Percentiles rank a stretch among this genome's conserved stretches.
phyloP scores from a whole-genome alignment of 2,113 vertebrate genomes.

The Microcebus ravelobensis region DNA sequence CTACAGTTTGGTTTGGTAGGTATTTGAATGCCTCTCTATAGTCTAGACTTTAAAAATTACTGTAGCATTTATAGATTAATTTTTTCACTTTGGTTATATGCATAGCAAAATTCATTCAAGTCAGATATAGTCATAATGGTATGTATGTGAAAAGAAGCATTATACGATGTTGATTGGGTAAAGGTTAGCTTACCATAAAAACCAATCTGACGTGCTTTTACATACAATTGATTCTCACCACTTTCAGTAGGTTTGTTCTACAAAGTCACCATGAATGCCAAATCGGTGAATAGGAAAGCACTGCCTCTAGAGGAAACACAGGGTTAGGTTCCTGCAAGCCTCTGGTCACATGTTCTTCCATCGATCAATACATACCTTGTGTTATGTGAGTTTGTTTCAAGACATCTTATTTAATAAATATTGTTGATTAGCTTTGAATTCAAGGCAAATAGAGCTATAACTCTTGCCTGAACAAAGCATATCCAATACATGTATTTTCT shows the following conservation, averaged over 20 bases:
- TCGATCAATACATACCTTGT: neutral
- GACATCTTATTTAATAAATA: neutral
- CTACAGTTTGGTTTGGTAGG: neutral
- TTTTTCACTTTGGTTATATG: neutral
- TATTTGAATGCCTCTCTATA: neutral
- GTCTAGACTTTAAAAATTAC: neutral
- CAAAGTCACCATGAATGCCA: neutral
- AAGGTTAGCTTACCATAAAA: neutral
- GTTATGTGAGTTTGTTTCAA: neutral
- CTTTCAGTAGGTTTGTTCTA: neutral
- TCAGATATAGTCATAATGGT: neutral
- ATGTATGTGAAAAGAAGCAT: neutral
- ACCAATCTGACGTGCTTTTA: neutral
- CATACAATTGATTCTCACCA: neutral
- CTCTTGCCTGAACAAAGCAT: neutral
- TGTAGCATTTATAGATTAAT: neutral
- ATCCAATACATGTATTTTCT: neutral
- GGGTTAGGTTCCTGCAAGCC: neutral
- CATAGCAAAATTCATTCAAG: neutral
- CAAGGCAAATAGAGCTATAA: neutral
- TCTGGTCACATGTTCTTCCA: neutral
- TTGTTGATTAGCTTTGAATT: neutral
- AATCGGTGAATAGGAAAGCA: neutral
- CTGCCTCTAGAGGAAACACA: neutral
- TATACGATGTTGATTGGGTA: neutral